Percentiles rank a stretch among this genome's conserved stretches.
phyloP scores from a whole-genome alignment of 2,113 vertebrate genomes.

The Takifugu bimaculatus region DNA sequence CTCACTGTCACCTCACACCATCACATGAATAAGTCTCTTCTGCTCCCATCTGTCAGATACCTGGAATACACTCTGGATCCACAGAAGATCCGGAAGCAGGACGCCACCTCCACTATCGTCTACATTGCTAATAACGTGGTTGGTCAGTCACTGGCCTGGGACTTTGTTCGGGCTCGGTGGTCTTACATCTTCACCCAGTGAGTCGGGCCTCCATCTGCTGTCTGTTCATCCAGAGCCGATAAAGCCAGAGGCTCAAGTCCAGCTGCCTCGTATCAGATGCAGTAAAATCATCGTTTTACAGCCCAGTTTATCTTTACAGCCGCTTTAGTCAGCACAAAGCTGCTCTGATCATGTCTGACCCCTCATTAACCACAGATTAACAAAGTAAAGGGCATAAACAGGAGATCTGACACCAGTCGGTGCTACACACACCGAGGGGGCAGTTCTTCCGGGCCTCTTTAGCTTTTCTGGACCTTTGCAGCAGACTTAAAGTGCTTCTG shows the following conservation, averaged over 20 bases:
- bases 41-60: constrained; percentile 73
- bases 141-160: constrained; percentile 87
- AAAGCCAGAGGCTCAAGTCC: not conserved
- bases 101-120: constrained; percentile 84
- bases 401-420: too few relatives aligned
- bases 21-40: not conserved
- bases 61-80: constrained; percentile 81
- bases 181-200: constrained; percentile 79
- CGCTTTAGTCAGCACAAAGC: not conserved
- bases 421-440: too few relatives aligned
- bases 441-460: too few relatives aligned
- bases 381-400: too few relatives aligned
- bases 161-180: constrained; percentile 85
- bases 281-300: constrained; percentile 16
- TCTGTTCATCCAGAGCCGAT: too few relatives aligned
- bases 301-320: not conserved
- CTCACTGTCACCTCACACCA: not conserved
- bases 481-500: not conserved
- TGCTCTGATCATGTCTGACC: not conserved
- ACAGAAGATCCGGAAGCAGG: constrained; percentile 82
- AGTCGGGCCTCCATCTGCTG: too few relatives aligned
- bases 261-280: not conserved
- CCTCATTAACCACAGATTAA: not conserved
- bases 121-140: constrained; percentile 81
- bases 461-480: not conserved